phyloP scores from a whole-genome alignment of 2,113 vertebrate genomes.

The Osmerus mordax region DNA sequence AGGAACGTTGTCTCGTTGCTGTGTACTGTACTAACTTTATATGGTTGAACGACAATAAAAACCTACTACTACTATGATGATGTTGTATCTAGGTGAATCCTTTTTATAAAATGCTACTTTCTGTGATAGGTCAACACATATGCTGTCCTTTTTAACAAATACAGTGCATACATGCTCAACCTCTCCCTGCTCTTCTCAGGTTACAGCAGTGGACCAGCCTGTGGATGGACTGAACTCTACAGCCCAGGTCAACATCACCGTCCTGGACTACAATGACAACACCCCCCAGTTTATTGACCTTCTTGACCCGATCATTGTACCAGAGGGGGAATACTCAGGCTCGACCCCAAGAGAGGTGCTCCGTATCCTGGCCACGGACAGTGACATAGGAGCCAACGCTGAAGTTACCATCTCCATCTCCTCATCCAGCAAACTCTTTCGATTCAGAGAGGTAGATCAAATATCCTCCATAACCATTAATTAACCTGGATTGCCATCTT shows the following conservation, averaged over 20 bases:
- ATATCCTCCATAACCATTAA: not conserved
- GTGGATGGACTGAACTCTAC: slow-evolving; percentile 61
- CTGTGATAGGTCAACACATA: not conserved
- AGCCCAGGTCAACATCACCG: slow-evolving; percentile 65
- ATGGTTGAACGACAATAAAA: no score
- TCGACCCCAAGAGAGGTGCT: slow-evolving; percentile 36
- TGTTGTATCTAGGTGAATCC: no score
- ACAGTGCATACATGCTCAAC: no score
- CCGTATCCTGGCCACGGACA: slow-evolving; percentile 58
- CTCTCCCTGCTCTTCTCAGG: slow-evolving; percentile 45
- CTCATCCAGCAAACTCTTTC: slow-evolving; percentile 57
- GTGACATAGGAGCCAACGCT: slow-evolving; percentile 70
- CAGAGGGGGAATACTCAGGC: slow-evolving; percentile 60
- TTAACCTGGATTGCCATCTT: no score
- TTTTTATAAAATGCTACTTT: not conserved
- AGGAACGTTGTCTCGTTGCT: no score
- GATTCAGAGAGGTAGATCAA: slow-evolving; percentile 63
- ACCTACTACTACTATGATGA: no score
- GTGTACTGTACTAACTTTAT: no score
- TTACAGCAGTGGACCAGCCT: slow-evolving; percentile 71
- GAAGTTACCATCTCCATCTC: slow-evolving; percentile 54
- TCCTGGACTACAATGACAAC: slow-evolving; percentile 80
- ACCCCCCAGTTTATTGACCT: slow-evolving; percentile 71
- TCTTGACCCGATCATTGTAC: slow-evolving; percentile 45
- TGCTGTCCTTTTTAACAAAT: not conserved